Conservation (phyloP, 2,113 vertebrate species). For the Ondatra zibethicus region DNA sequence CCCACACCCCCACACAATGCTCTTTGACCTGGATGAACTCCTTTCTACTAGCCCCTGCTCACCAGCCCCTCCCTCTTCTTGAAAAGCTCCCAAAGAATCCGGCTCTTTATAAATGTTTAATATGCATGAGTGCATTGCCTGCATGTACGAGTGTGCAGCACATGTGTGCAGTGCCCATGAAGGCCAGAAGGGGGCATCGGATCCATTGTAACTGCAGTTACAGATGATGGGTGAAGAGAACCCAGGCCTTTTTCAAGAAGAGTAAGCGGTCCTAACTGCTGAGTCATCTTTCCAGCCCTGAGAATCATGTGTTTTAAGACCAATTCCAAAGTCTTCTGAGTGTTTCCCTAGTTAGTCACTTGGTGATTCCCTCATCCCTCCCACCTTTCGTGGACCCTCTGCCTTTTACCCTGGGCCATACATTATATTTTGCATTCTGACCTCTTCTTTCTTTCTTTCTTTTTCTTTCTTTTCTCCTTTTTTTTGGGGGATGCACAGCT, state of each 20-base stretch:
- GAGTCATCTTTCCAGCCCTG: not conserved
- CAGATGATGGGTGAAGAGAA: not conserved
- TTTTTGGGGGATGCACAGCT: not conserved
- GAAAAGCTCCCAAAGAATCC: not conserved
- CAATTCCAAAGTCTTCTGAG: not conserved
- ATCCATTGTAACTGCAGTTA: not conserved
- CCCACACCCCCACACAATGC: not conserved
- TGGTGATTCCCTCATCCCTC: not conserved
- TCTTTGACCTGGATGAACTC: fast-evolving
- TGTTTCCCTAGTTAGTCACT: not conserved
- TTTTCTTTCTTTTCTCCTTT: not conserved
- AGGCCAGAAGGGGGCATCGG: not conserved
- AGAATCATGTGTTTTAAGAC: not conserved
- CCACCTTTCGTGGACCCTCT: no score
- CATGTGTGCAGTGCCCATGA: not conserved
- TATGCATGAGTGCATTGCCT: not conserved
- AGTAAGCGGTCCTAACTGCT: not conserved
- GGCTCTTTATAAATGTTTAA: not conserved
- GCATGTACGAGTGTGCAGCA: not conserved
- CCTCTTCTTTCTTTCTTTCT: not conserved
- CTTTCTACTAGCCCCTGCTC: no score
- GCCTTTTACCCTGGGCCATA: no score
- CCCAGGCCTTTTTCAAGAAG: not conserved
- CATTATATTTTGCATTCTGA: no score
- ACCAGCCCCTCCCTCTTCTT: no score